A percentile compares a stretch with the other conserved stretches of the same genome.
phyloP scores from a whole-genome alignment of 1,140 invertebrate genomes.

The Batillaria attramentaria region DNA sequence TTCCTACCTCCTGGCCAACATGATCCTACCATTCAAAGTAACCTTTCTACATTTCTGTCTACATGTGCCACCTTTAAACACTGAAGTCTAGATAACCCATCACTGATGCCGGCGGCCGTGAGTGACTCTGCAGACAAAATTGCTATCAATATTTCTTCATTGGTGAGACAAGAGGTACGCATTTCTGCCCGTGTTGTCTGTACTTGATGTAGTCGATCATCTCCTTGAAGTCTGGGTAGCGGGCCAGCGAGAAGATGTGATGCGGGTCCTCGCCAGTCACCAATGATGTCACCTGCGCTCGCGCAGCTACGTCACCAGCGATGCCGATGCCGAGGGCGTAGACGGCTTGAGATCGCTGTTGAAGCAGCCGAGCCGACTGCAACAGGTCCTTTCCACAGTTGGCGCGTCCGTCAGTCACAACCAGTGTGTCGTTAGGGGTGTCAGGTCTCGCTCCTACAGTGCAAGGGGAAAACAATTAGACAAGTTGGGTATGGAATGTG shows the following conservation, averaged over 20 bases:
- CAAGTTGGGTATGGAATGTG: no score
- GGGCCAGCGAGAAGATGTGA: slow-evolving; percentile 33
- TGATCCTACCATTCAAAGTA: no score
- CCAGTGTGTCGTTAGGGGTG: slow-evolving; percentile 32
- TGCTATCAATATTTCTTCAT: no score
- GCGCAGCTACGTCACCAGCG: slow-evolving; percentile 18
- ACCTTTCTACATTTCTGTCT: no score
- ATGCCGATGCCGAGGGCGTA: slow-evolving; percentile 35
- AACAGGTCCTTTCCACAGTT: slow-evolving; percentile 33
- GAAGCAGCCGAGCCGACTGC: neutral
- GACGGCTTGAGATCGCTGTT: neutral
- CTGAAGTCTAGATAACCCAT: no score
- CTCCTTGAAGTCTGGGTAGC: slow-evolving; percentile 30
- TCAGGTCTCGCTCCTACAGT: slow-evolving; percentile 24
- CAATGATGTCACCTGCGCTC: slow-evolving; percentile 31
- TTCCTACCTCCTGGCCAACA: no score
- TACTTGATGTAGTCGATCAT: slow-evolving; percentile 32
- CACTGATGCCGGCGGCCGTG: no score
- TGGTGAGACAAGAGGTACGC: slow-evolving; percentile 24
- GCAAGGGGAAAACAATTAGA: neutral
- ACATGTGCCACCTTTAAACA: no score
- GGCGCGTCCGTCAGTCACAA: slow-evolving; percentile 34
- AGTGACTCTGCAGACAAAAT: no score
- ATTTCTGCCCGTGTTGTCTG: neutral
- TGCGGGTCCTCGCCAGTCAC: slow-evolving; percentile 22